phyloP scores from a whole-genome alignment of 2,113 vertebrate species.

The Chloebia gouldiae region DNA sequence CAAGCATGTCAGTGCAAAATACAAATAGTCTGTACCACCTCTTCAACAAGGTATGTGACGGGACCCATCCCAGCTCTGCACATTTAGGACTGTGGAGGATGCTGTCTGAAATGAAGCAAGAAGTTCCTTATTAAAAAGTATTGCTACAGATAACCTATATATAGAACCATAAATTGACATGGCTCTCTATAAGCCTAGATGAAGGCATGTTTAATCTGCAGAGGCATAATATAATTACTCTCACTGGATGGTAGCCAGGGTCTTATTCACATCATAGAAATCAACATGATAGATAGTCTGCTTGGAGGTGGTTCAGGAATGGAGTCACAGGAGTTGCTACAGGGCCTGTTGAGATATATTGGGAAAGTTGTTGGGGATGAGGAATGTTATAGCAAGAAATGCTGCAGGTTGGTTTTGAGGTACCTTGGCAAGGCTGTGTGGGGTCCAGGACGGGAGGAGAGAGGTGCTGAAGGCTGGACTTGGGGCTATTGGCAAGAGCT shows the following conservation, averaged over 20 bases:
- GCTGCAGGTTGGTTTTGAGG: slow-evolving; percentile 57
- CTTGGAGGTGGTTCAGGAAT: slow-evolving; percentile 64
- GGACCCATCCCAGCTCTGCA: background rate
- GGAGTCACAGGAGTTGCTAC: slow-evolving; percentile 64
- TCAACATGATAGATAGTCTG: slow-evolving; percentile 59
- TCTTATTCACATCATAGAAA: slow-evolving; percentile 61
- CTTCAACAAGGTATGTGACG: background rate
- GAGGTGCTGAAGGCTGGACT: slow-evolving; percentile 36
- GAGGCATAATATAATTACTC: slow-evolving; percentile 57
- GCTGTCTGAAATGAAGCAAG: slow-evolving; percentile 23
- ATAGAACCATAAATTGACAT: slow-evolving; percentile 48
- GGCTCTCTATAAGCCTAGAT: slow-evolving; percentile 8
- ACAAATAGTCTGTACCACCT: background rate
- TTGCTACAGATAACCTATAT: slow-evolving; percentile 56
- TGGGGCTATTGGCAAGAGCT: slow-evolving; percentile 39
- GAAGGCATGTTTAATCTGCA: slow-evolving; percentile 55
- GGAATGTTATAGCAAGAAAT: slow-evolving; percentile 54
- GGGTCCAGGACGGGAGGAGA: slow-evolving; percentile 45
- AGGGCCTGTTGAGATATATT: slow-evolving; percentile 58
- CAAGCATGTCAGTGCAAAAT: slow-evolving; percentile 6
- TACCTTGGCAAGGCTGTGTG: slow-evolving; percentile 56
- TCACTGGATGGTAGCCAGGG: slow-evolving; percentile 47
- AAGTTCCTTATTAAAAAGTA: slow-evolving; percentile 36
- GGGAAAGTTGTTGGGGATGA: slow-evolving; percentile 52
- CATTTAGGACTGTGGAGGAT: background rate